Conservation (phyloP, 1,140 invertebrate species). For the Leptinotarsa undecemlineata region DNA sequence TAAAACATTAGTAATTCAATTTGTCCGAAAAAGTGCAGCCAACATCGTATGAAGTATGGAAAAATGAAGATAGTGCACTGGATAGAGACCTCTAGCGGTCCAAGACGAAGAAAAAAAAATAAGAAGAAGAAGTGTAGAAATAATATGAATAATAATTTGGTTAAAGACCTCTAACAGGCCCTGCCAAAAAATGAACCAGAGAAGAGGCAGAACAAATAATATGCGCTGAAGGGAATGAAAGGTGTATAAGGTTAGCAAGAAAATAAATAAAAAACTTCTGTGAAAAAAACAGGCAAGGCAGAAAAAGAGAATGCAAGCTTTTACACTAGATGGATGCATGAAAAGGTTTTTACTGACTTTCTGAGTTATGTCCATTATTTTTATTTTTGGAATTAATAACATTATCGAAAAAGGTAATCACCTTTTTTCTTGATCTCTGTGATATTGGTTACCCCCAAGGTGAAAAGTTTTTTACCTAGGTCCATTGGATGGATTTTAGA, state of each 20-base stretch:
- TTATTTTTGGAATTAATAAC: neutral
- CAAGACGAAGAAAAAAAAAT: too few species aligned
- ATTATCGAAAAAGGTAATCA: neutral
- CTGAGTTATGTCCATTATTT: constrained; percentile 5
- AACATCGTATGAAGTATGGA: neutral
- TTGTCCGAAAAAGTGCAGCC: too few species aligned
- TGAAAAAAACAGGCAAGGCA: too few species aligned
- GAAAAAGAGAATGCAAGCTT: too few species aligned
- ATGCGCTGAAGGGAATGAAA: too few species aligned
- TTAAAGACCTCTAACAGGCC: neutral
- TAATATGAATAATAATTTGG: neutral
- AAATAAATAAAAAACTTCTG: too few species aligned
- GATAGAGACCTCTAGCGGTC: neutral
- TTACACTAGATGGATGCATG: too few species aligned
- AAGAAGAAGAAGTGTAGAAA: neutral
- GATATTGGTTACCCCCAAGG: neutral
- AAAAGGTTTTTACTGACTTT: neutral
- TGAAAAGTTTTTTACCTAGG: neutral
- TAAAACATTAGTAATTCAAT: too few species aligned
- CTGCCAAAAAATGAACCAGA: neutral
- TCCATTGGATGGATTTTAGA: constrained; percentile 4
- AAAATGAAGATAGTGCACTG: neutral
- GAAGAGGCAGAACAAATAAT: neutral
- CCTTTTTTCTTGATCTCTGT: constrained; percentile 8
- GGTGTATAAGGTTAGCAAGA: too few species aligned